Base-by-base conservation (phyloP, 2,888 invertebrate species). In the Carcina quercana region DNA sequence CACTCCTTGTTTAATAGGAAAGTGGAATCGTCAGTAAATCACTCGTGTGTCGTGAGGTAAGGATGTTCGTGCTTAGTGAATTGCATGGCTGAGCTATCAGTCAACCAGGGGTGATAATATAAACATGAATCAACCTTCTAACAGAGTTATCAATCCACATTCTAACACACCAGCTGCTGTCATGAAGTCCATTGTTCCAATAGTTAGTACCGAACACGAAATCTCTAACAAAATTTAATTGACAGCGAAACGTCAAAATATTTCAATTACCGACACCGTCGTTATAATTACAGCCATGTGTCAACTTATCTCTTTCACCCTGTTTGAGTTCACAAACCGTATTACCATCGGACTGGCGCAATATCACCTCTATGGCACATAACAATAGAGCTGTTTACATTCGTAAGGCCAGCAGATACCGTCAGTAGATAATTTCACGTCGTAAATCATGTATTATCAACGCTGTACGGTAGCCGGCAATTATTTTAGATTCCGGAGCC, bases 381-480 rank as follows among this genome's bases (percentile, higher is more conserved):
- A 0, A 15, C 3, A 19, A 11, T 12, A 28, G 25, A 11, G 14
- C n/a, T 14, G 25, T 22, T 11, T n/a, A 13, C 14, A 25, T 12
- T 25, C 14, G n/a, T n/a, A 14, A n/a, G n/a, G n/a, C n/a, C n/a
- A n/a, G n/a, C 15, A n/a, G 25, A 25, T 25, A 25, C 5, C 4
- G 3, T 13, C 7, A 11, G 19, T 19, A 13, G 19, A 19, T 12
- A 17, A 8, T 11, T 28, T 13, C n/a, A 28, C 28, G 13, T 19
- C 28, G 13, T 28, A 28, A 15, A 28, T 28, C 28, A 28, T 28
- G 12, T 28, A 8, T 28, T 28, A 28, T 28, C 28, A 10, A 28
- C 12, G 19, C 10, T 19, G 19, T 19, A 19, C 28, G 19, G 28
- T 28, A 28, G 28, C 19, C 19, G 28, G 28, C 19, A 19, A 28